These are phyloP conservation scores for Dendroctonus valens DNA, from an alignment of 1,140 invertebrate genomes.

Conservation along the genomic window DNA sequence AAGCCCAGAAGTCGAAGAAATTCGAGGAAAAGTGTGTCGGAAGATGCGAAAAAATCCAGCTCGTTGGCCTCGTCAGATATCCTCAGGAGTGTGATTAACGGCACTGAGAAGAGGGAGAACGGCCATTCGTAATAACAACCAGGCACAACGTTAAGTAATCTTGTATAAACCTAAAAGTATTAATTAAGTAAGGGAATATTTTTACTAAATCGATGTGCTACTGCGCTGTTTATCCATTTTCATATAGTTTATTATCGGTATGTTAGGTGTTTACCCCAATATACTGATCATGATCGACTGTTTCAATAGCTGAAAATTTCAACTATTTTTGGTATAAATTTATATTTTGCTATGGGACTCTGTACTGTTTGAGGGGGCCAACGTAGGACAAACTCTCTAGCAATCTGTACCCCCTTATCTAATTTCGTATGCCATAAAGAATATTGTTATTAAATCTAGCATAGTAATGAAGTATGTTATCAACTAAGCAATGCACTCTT, in stretches of 20 bases:
- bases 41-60: conserved; percentile 35
- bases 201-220: conserved; percentile 7
- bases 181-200: conserved; percentile 4
- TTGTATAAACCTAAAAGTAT: background rate
- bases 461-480: no score
- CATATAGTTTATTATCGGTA: conserved; percentile 12
- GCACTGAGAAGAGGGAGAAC: background rate
- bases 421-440: no score
- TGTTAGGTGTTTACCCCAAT: conserved; percentile 9
- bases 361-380: no score
- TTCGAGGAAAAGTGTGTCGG: conserved; percentile 44
- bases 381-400: no score
- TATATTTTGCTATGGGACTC: conserved; percentile 23
- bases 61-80: conserved; percentile 4
- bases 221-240: background rate
- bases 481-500: no score
- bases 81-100: conserved; percentile 1
- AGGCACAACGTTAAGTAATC: background rate
- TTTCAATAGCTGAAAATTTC: background rate
- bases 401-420: no score
- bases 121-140: background rate
- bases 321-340: conserved; percentile 18
- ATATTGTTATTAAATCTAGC: background rate
- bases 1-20: conserved; percentile 40
- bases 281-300: background rate